phyloP scores from a whole-genome alignment of 92 coral and sea anemone species.

The Palythoa caribaeorum region DNA sequence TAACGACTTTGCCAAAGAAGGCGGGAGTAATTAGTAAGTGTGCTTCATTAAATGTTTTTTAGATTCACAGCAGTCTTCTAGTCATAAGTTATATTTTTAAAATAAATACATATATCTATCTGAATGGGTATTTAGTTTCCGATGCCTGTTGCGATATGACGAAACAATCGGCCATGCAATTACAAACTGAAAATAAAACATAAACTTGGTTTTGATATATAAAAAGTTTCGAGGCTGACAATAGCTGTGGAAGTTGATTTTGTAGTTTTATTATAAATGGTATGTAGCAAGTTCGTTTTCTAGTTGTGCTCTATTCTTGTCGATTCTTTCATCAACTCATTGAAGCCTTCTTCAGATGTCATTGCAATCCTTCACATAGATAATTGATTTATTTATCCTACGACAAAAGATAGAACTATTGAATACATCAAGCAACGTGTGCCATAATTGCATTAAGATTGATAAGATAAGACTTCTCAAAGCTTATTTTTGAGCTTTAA shows the following conservation, averaged over 20 bases:
- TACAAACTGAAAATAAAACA: not conserved
- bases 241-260: not conserved
- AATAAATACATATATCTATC: not conserved
- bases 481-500: not conserved
- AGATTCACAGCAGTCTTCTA: not conserved
- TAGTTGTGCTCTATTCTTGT: conserved; percentile 6
- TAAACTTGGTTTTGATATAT: not conserved
- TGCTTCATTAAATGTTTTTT: not conserved
- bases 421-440: not conserved
- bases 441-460: not conserved
- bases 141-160: not conserved
- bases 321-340: conserved; percentile 1
- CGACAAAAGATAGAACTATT: conserved; percentile 5
- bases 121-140: not conserved
- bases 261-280: not conserved
- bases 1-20: not conserved
- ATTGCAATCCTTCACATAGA: conserved; percentile 9
- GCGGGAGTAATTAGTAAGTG: not conserved
- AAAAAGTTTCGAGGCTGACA: not conserved
- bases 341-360: conserved; percentile 20
- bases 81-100: not conserved
- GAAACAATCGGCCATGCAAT: not conserved
- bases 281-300: not conserved
- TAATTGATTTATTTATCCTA: conserved; percentile 4
- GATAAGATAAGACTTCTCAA: not conserved